A percentile compares a stretch with the other conserved stretches of the same genome.
Conservation (phyloP, 2,797 vertebrate species). For the Neosilurus mollespiculum region DNA sequence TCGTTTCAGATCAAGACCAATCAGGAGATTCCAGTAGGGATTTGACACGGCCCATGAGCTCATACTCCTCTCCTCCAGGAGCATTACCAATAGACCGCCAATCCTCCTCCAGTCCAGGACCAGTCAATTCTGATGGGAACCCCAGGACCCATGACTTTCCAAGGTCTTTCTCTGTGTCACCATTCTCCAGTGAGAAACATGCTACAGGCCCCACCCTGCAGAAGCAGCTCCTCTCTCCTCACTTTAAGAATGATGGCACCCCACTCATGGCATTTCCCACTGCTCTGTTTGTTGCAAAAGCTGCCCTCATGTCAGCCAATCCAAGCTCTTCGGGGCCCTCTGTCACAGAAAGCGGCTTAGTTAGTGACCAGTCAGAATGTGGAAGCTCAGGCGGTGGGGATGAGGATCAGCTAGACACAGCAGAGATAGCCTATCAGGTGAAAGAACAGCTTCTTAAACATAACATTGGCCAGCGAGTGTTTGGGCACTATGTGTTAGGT, state of each 20-base stretch:
- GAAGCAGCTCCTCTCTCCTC: slow-evolving; percentile 79
- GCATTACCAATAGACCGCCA: slow-evolving; percentile 72
- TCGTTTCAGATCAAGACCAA: slow-evolving; percentile 81
- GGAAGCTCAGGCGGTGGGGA: slow-evolving; percentile 72
- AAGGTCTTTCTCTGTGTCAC: slow-evolving; percentile 81
- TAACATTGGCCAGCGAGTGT: slow-evolving; percentile 97
- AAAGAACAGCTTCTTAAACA: slow-evolving; percentile 98
- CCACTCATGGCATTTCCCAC: slow-evolving; percentile 77
- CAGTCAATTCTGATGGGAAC: slow-evolving; percentile 68
- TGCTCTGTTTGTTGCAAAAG: slow-evolving; percentile 81
- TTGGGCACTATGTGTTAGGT: slow-evolving; percentile 96
- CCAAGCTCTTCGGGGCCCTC: slow-evolving; percentile 62
- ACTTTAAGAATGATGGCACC: slow-evolving; percentile 80
- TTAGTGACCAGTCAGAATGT: slow-evolving; percentile 80
- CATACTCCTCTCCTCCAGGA: slow-evolving; percentile 81
- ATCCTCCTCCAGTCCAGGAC: slow-evolving; percentile 77
- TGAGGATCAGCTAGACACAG: slow-evolving; percentile 92
- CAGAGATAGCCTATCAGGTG: slow-evolving; percentile 96
- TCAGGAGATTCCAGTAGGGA: slow-evolving; percentile 82
- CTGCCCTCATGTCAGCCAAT: slow-evolving; percentile 68
- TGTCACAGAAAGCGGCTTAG: slow-evolving; percentile 69
- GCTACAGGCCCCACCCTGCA: slow-evolving; percentile 77
- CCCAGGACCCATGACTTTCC: slow-evolving; percentile 70
- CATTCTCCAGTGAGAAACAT: slow-evolving; percentile 78
- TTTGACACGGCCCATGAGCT: slow-evolving; percentile 70